These are phyloP conservation scores for Hyaena hyaena DNA, from an alignment of 2,113 vertebrate genomes.

Conservation along the genomic window DNA sequence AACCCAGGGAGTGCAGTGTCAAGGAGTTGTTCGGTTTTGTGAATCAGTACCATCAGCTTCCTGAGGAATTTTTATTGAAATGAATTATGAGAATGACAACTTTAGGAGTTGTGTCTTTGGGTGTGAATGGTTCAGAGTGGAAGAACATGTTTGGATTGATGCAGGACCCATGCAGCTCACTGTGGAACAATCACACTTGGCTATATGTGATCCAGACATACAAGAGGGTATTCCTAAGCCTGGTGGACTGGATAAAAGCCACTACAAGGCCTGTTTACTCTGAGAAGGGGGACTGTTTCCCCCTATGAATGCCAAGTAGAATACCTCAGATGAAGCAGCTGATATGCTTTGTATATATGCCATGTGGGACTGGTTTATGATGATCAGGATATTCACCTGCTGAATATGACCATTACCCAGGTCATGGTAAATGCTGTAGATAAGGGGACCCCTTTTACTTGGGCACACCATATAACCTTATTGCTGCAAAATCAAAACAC, in stretches of 20 bases:
- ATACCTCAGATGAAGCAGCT: neutral
- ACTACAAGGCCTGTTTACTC: neutral
- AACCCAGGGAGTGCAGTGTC: neutral
- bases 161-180: neutral
- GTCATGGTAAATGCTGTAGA: neutral
- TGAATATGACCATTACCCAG: neutral
- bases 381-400: neutral
- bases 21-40: neutral
- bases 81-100: neutral
- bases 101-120: neutral
- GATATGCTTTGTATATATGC: neutral
- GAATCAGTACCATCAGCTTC: neutral
- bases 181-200: neutral
- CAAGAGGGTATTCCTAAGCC: neutral
- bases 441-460: neutral
- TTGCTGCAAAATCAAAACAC: neutral
- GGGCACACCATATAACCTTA: neutral
- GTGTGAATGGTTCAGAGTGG: neutral
- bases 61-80: neutral
- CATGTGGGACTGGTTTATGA: neutral
- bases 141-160: neutral
- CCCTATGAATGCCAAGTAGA: too few relatives aligned
- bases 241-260: neutral
- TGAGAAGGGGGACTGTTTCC: neutral
- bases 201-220: neutral